Base-by-base conservation (phyloP, 2,113 vertebrate genomes). In the Stigmatopora nigra region DNA sequence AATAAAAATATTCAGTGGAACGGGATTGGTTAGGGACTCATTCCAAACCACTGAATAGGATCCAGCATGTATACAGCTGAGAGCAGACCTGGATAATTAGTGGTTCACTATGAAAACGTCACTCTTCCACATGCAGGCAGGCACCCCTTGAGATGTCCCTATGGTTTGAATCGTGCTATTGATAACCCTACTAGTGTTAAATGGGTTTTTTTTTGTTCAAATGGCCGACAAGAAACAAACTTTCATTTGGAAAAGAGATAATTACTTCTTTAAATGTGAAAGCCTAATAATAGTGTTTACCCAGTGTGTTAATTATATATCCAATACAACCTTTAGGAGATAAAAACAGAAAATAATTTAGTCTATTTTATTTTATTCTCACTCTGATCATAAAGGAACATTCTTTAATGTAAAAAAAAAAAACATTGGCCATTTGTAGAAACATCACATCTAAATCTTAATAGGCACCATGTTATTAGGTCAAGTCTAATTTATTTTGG, bases 21-120 rank as follows among this genome's bases (percentile, higher is more conserved):
- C 65, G 61, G 65, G 68, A 78, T 74, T 75, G 78, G 77, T 75
- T 31, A 91, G 92, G 83, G 78, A 71, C 79, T 84, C 91, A 91
- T 92, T 93, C 93, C 92, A 92, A 85, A 92, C 93, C 91, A 91
- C 92, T 89, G 90, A 90, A 97, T 95, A 93, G 93, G 92, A 93
- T 95, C 92, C 93, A 92, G 89, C 90, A 89, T 89, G 92, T 89
- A 93, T 93, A 93, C 94, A 96, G 95, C 96, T 98, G 94, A 90
- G 92, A 92, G 92, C 89, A 91, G 92, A 78, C 91, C 92, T 89
- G 87, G 80, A 92, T 95, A 95, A 96, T 95, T 95, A 97, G 94
- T 93, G 94, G 94, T 94, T 93, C 93, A 90, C 71, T 88, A 92
- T 95, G 93, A 73, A 82, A 87, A 85, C 83, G 86, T 85, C 84